Evolutionary conservation across 2,113 vertebrate genomes (phyloP), one percentile per base, ranked within the genome.

Genomic region (Pristiophorus japonicus): DNA sequence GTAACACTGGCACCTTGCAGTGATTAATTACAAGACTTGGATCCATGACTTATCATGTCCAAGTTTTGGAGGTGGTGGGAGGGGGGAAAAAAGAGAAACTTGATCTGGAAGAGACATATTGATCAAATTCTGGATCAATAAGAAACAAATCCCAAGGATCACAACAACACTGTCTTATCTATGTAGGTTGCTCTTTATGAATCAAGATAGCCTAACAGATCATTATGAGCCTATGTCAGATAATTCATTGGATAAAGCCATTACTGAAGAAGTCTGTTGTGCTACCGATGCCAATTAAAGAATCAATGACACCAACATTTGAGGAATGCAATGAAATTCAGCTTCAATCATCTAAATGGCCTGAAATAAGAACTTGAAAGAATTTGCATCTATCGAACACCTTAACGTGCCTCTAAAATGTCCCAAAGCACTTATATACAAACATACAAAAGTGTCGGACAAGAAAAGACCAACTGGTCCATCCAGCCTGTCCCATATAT

Each of bases 161-260:
- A 42, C 16, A 38, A 38, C n/a, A 81, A 38, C 7, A 20, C 4
- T 16, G 75, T 59, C 59, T 59, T 59, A 59, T 59, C 59, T 59
- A 59, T 6, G 59, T 59, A 59, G 10, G 59, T 81, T 81, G 14
- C n/a, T 81, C 75, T 38, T 81, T 42, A 42, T 4, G 18, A 81
- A 14, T 42, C n/a, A 81, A 81, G 42, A 38, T 42, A 81, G 42
- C n/a, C 75, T 81, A 81, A 81, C 38, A 81, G 75, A 42, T 81
- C 38, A 81, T 42, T 42, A 42, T 2, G 8, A 38, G n/a, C 14
- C 38, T 81, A 81, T 81, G 38, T 42, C 75, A 81, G 75, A 81
- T 81, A 81, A 81, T 81, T 81, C 16, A 81, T 42, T 81, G 42
- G 38, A 81, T 70, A 81, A 81, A 81, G 75, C 84, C 84, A 78